Percentiles rank a stretch among this genome's conserved stretches.
These are phyloP conservation scores for Tetraodon nigroviridis DNA, from an alignment of 2,113 vertebrate genomes.

Conservation along the genomic window DNA sequence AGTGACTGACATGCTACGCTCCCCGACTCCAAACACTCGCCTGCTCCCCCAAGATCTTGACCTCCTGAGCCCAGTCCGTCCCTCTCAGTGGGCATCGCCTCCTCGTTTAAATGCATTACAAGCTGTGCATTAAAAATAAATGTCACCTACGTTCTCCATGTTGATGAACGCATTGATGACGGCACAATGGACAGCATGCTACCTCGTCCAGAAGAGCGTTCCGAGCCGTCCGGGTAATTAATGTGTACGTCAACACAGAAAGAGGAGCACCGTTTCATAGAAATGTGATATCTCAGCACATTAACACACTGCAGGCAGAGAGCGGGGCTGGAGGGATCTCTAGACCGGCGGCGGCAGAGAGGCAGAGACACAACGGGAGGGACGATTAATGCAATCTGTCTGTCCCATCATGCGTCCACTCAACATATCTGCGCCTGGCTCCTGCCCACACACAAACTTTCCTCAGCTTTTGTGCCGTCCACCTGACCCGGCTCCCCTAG, in stretches of 20 bases:
- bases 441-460: slow-evolving; percentile 55
- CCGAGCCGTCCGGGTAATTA: slow-evolving; percentile 74
- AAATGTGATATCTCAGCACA: slow-evolving; percentile 74
- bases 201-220: slow-evolving; percentile 63
- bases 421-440: slow-evolving; percentile 58
- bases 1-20: slow-evolving; percentile 65
- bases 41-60: slow-evolving; percentile 23
- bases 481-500: slow-evolving; percentile 22
- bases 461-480: slow-evolving; percentile 54
- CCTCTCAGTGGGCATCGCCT: slow-evolving; percentile 9
- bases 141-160: slow-evolving; percentile 10
- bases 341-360: slow-evolving; percentile 12
- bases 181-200: slow-evolving; percentile 46
- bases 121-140: neutral
- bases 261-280: slow-evolving; percentile 56
- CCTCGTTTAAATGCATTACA: neutral
- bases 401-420: slow-evolving; percentile 59
- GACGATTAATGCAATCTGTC: slow-evolving; percentile 69
- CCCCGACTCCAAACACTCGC: slow-evolving; percentile 47
- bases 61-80: slow-evolving; percentile 24
- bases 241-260: slow-evolving; percentile 75
- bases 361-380: slow-evolving; percentile 50
- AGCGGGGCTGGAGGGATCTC: slow-evolving; percentile 24
- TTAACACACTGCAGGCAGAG: slow-evolving; percentile 57
- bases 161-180: slow-evolving; percentile 52